Evolutionary conservation across 1,140 invertebrate genomes (phyloP), one percentile per base, ranked within the genome.

Genomic region (Aphelenchoides avenae): DNA sequence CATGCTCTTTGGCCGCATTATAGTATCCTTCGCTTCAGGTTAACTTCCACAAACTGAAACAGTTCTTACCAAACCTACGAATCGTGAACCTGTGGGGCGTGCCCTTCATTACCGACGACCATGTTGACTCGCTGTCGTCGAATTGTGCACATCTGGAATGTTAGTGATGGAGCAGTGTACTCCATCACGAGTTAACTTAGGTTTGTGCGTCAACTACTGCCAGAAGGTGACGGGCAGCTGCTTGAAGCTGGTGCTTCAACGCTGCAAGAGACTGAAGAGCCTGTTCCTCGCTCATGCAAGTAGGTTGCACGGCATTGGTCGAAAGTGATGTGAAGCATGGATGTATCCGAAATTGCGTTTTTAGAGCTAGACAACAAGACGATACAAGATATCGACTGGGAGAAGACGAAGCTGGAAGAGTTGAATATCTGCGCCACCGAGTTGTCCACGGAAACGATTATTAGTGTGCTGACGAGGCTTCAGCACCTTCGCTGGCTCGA

Each of bases 11-110:
- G 34, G 11, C 18, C 18, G 11, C 11, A 36, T n/a, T 36, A 36
- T 36, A 36, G 11, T 36, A 39, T 39, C 42, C 13, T 11, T 44
- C 39, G 13, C 11, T 44, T 41, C 6, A 49, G 82, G 92, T 96
- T 67, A 98, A 99, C 78, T 91, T 99, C 18, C 91, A 96, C 78
- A 97, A 95, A 73, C 80, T 98, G 2, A 98, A 98, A 77, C 89
- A 88, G 11, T 91, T 90, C 0, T 91, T 90, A 0, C 91, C 92
- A 0, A 96, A 96, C 80, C 80, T 96, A 18, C 82, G 89, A 57
- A 89, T 94, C 2, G 92, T 96, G 62, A 95, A 94, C 79, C 79
- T 96, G 20, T 96, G 73, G 71, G 70, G 75, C 24, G 70, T 76
- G 27, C 72, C 71, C 7, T 75, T 75, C 40, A 69, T 75, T 18